Evolutionary conservation across 1,140 invertebrate species (phyloP), one percentile per base, ranked within the genome.

Genomic region (Formica exsecta): DNA sequence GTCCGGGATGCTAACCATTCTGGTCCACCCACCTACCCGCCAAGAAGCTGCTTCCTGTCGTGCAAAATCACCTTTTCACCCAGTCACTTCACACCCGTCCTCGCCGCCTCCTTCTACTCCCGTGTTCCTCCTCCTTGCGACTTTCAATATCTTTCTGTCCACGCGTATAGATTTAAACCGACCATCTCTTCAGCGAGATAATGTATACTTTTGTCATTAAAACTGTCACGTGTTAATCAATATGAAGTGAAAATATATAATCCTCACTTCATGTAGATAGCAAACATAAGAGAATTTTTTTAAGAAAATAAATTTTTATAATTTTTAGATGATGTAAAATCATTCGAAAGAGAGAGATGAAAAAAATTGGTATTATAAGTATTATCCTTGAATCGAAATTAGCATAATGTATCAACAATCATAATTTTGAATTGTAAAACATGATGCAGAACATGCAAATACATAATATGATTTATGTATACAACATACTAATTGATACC

Each of bases 31-130:
- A 76, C 54, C 87, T 75, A 85, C 57, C 61, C 51, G 48, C 32
- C 87, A 59, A 73, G 61, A 61, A 66, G 73, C 65, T 88, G 71
- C 57, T 77, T 16, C 57, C 68, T 66, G 32, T 88, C 75, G 51
- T 48, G 65, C 75, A 62, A 80, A 71, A 59, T 87, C 87, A 54
- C 59, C 86, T 61, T 73, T 59, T 76, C 73, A 57, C 68, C 70
- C 36, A 75, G 84, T 77, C 74, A 80, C 74, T 66, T 85, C 64
- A 36, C 79, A 66, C 64, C 54, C 48, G 51, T 79, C 44, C 73
- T 83, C 80, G 22, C 11, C 51, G 13, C 61, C 73, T 76, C 22
- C n/a, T 65, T 51, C 71, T 62, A 41, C 73, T 36, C 16, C 13
- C 61, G 65, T 22, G 32, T 32, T n/a, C 51, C 29, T 25, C 32